Evolutionary conservation across 2,888 invertebrate genomes (phyloP).

Genomic region (Piscicola geometra): DNA sequence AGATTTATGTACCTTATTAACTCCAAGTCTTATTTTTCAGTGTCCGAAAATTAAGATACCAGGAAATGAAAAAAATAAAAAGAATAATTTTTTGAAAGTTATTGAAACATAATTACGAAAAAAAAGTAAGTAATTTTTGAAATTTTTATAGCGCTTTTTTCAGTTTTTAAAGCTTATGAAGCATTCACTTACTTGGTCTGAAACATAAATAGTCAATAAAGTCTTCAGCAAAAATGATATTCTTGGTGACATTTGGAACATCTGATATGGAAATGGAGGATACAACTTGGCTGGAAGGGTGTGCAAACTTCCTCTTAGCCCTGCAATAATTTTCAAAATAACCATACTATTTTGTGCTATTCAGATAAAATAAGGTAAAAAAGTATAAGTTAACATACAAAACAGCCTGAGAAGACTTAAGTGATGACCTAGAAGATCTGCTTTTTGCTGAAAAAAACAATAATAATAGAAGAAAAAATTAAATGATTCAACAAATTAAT

Average conservation of each 20-base stretch:
- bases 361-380: no score
- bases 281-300: background rate
- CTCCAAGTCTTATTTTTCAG: no score
- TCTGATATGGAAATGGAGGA: background rate
- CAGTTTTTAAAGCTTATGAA: background rate
- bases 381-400: background rate
- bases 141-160: no score
- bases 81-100: no score
- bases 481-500: no score
- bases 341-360: no score
- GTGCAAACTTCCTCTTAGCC: background rate
- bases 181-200: background rate
- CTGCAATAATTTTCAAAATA: background rate
- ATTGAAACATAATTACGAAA: no score
- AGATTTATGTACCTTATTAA: no score
- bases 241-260: background rate
- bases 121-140: no score
- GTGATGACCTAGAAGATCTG: background rate
- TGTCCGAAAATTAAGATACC: no score
- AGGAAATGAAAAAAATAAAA: no score
- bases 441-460: background rate
- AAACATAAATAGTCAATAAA: background rate
- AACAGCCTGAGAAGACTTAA: background rate
- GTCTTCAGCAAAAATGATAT: constrained; percentile 11
- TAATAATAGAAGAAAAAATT: no score